These are phyloP conservation scores for Fragum sueziense DNA, from an alignment of 2,888 invertebrate genomes.

Conservation along the genomic window DNA sequence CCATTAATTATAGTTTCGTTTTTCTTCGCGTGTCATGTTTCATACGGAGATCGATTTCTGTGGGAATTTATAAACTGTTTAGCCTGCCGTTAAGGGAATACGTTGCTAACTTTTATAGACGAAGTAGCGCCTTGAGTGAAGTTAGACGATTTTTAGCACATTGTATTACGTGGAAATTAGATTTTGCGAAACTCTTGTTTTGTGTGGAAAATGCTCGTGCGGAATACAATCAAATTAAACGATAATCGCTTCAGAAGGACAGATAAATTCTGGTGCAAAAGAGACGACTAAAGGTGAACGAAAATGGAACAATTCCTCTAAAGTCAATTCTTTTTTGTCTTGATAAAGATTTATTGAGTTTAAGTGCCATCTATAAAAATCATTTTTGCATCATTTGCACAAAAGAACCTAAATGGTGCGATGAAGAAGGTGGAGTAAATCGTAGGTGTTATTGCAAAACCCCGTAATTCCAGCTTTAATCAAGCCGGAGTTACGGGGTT, in stretches of 20 bases:
- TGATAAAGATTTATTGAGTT: neutral
- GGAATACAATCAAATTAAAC: slow-evolving; percentile 20
- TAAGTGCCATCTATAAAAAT: neutral
- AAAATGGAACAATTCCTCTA: neutral
- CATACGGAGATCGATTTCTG: slow-evolving; percentile 37
- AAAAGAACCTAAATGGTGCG: neutral
- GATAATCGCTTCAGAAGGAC: slow-evolving; percentile 18
- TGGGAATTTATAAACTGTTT: slow-evolving; percentile 57
- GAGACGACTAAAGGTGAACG: neutral
- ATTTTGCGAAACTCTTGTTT: slow-evolving; percentile 30
- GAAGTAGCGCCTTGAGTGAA: slow-evolving; percentile 35
- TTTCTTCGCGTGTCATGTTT: slow-evolving; percentile 47
- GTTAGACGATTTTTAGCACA: slow-evolving; percentile 29
- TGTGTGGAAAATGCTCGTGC: slow-evolving; percentile 19
- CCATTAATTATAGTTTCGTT: slow-evolving; percentile 54
- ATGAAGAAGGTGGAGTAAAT: neutral
- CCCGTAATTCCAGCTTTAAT: no score
- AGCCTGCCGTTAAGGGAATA: slow-evolving; percentile 42
- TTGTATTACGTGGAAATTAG: slow-evolving; percentile 26
- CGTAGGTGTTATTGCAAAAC: no score
- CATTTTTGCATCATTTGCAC: neutral
- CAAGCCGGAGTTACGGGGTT: no score
- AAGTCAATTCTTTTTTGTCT: neutral
- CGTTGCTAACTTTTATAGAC: slow-evolving; percentile 40
- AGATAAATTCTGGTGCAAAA: slow-evolving; percentile 18